Conservation (phyloP, 2,888 invertebrate species). For the Norana najaformis region DNA sequence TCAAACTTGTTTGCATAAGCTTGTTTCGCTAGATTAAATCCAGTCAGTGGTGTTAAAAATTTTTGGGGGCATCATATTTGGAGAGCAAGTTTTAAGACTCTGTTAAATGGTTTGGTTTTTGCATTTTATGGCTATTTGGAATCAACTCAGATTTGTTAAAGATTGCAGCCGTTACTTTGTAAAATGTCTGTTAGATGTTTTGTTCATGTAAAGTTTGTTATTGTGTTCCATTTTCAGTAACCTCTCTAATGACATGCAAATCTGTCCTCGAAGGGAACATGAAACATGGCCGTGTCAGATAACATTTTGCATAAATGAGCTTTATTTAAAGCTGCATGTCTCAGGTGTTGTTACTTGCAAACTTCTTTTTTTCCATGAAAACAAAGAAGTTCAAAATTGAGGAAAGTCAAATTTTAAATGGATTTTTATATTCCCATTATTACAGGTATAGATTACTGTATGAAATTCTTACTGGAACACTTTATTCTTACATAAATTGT, state of each 20-base stretch:
- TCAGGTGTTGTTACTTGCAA: background rate
- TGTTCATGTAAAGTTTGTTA: background rate
- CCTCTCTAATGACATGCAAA: constrained; percentile 2
- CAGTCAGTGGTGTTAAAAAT: background rate
- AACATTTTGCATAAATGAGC: background rate
- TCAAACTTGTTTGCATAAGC: background rate
- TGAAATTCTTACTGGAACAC: too few relatives aligned
- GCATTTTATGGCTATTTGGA: background rate
- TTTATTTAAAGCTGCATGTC: background rate
- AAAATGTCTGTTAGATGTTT: background rate
- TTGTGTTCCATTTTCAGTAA: background rate
- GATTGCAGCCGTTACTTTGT: background rate
- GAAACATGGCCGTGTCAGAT: constrained; percentile 13
- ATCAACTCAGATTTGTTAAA: constrained; percentile 1
- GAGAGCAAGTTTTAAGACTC: background rate
- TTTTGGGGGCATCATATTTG: background rate
- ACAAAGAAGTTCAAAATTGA: background rate
- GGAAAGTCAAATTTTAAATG: background rate
- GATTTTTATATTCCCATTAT: background rate
- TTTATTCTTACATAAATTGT: background rate
- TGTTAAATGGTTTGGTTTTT: background rate
- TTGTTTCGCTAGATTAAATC: background rate
- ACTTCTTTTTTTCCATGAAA: too few relatives aligned
- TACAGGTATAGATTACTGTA: too few relatives aligned
- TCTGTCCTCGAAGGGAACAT: constrained; percentile 5